Evolutionary conservation across 2,888 invertebrate genomes (phyloP), one percentile per base, ranked within the genome.

Genomic region (Antheraea assamensis): DNA sequence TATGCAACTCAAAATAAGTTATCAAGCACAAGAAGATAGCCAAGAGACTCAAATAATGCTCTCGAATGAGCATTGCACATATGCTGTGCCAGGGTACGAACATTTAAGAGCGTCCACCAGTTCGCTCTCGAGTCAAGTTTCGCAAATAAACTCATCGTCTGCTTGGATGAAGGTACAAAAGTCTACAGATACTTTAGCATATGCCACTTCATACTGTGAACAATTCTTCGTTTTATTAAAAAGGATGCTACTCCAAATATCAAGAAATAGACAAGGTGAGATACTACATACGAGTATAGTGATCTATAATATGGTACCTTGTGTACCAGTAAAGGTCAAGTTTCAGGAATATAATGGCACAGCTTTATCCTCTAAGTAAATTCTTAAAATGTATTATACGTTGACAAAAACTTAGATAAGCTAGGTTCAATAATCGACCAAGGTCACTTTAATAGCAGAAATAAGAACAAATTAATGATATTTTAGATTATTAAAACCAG

Each of bases 211-310:
- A 0, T 91, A 91, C 68, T 94, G 95, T 80, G 89, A 94, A 71
- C 96, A 96, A 84, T 96, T 96, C 80, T 87, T 88, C 58, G 95
- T 96, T 74, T 83, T 96, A 31, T 84, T 96, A 61, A 88, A 91
- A 58, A 88, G 96, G 73, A 96, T 96, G 96, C 76, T 96, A 81
- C 86, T 94, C 77, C 96, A 96, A 80, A 95, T 95, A 77, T 86
- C 91, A 42, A 93, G 96, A 77, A 96, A 96, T 79, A 94, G 91
- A 73, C 91, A 95, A 91, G 95, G 95, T 95, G 75, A 83, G 82
- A 30, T 64, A 17, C 0, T 3, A 13, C 5, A 3, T n/a, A 24
- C 0, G 1, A 1, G 24, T 1, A 10, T n/a, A n/a, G n/a, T 7
- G 4, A 42, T 35, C 35, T 13, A 13, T 13, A 42, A 42, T 42